Percentiles rank a stretch among this genome's conserved stretches.
phyloP scores from a whole-genome alignment of 2,113 vertebrate species.

The Actinemys pallida region DNA sequence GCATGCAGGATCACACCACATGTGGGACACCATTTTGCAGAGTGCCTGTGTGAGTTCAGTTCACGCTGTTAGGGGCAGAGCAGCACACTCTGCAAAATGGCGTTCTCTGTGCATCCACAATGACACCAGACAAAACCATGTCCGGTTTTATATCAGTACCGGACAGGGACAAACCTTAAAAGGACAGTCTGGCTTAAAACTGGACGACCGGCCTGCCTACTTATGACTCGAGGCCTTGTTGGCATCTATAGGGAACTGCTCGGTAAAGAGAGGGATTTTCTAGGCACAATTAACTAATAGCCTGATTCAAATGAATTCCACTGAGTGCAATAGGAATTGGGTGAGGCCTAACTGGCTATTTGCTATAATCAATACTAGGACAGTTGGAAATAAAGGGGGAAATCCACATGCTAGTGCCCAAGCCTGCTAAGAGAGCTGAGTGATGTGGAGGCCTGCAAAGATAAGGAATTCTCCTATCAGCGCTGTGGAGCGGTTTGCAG shows the following conservation, averaged over 20 bases:
- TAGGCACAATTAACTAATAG: fast-evolving
- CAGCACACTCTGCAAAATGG: background rate
- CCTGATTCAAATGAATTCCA: background rate
- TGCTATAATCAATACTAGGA: background rate
- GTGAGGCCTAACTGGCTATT: too few relatives aligned
- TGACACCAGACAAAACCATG: background rate
- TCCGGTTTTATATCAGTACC: background rate
- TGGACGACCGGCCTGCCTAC: background rate
- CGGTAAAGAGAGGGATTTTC: background rate
- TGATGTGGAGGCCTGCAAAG: background rate
- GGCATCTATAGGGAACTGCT: fast-evolving
- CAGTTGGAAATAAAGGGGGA: background rate
- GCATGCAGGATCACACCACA: background rate
- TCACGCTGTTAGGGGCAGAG: background rate
- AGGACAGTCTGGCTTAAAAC: background rate
- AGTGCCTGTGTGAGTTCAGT: too few relatives aligned
- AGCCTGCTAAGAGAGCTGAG: background rate
- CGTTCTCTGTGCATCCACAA: background rate
- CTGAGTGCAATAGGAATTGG: background rate
- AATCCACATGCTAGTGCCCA: fast-evolving
- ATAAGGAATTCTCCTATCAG: background rate
- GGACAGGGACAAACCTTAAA: background rate
- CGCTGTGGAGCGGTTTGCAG: fast-evolving
- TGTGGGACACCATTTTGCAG: background rate
- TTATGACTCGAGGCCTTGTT: background rate